phyloP scores from a whole-genome alignment of 23 tunicate genomes.

The Trididemnum clinides region DNA sequence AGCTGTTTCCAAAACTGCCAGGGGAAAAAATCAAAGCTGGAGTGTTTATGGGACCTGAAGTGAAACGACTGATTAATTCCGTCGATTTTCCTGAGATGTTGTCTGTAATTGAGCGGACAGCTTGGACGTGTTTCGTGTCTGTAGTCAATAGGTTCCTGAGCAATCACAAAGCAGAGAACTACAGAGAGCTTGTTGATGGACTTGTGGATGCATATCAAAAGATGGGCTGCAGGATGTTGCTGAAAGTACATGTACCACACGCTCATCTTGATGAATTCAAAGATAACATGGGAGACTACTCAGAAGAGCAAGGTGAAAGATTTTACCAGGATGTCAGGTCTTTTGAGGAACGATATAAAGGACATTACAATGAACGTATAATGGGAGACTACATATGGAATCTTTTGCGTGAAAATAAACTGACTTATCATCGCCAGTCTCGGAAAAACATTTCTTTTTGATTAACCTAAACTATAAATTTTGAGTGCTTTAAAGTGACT shows the following conservation, averaged over 20 bases:
- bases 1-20: conserved; percentile 26
- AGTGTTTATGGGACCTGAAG: conserved; percentile 38
- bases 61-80: conserved; percentile 42
- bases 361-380: conserved; percentile 17
- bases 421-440: conserved; percentile 31
- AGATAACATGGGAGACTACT: no score
- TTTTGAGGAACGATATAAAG: no score
- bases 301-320: no score
- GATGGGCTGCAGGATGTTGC: conserved; percentile 43
- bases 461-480: background rate
- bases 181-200: conserved; percentile 20
- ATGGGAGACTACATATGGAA: no score
- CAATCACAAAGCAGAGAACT: conserved; percentile 38
- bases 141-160: conserved; percentile 29
- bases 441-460: conserved; percentile 23
- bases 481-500: conserved; percentile 7
- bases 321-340: background rate
- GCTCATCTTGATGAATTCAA: conserved; percentile 39
- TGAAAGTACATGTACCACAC: conserved; percentile 22
- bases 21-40: conserved; percentile 43
- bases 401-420: no score
- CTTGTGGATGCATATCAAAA: conserved; percentile 41
- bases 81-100: conserved; percentile 23
- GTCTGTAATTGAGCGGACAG: conserved; percentile 36
- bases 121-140: conserved; percentile 40